phyloP scores from a whole-genome alignment of 2,888 invertebrate species.

The Fragum fragum region DNA sequence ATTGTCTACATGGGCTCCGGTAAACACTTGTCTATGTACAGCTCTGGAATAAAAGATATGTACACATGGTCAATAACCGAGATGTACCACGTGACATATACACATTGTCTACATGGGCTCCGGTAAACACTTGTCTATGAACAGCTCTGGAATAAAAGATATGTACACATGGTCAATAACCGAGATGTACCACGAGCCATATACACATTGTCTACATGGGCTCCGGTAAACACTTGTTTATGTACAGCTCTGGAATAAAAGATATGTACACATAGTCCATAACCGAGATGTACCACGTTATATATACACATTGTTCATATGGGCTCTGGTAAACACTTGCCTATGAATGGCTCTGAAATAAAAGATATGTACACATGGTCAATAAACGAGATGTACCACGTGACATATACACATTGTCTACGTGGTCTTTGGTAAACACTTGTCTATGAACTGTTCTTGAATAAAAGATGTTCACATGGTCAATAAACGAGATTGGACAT shows the following conservation, averaged over 20 bases:
- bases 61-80: constrained; percentile 82
- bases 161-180: constrained; percentile 82
- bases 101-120: constrained; percentile 83
- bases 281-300: constrained; percentile 76
- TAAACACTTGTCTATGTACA: constrained; percentile 78
- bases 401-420: constrained; percentile 83
- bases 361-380: constrained; percentile 80
- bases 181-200: constrained; percentile 78
- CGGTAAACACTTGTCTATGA: constrained; percentile 79
- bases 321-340: constrained; percentile 81
- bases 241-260: constrained; percentile 75
- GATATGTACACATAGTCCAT: constrained; percentile 81
- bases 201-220: constrained; percentile 83
- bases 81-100: constrained; percentile 82
- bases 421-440: constrained; percentile 82
- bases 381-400: constrained; percentile 77
- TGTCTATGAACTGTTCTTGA: constrained; percentile 78
- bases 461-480: constrained; percentile 83
- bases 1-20: constrained; percentile 83
- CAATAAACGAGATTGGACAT: constrained; percentile 75
- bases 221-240: constrained; percentile 80
- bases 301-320: constrained; percentile 84
- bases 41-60: constrained; percentile 76
- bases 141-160: constrained; percentile 71
- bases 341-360: constrained; percentile 76